These are phyloP conservation scores for Diprion similis DNA, from an alignment of 1,140 invertebrate species.

Conservation along the genomic window DNA sequence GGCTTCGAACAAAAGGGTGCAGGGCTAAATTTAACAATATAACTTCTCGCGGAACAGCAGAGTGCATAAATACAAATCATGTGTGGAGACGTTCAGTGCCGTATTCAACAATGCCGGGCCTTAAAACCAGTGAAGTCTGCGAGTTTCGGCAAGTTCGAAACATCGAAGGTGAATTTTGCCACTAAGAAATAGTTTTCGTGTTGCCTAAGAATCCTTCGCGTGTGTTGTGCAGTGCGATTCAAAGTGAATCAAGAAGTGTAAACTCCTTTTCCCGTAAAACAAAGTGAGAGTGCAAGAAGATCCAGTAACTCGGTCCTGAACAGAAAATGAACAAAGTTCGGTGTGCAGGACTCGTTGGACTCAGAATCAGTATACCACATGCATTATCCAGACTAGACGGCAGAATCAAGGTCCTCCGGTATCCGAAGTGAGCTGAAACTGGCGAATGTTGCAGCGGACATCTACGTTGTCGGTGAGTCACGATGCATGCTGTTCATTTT, in stretches of 20 bases:
- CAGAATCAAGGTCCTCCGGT: not conserved
- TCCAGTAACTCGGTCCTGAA: not conserved
- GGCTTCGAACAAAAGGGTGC: not conserved
- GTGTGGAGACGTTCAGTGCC: not conserved
- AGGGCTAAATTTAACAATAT: not conserved
- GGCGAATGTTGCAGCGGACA: not conserved
- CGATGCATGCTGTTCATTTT: not conserved
- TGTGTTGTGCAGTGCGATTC: no score
- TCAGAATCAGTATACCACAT: not conserved
- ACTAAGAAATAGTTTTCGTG: no score
- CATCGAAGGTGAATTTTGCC: no score
- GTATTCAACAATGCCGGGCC: not conserved
- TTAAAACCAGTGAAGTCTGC: no score
- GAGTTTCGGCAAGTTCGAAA: no score
- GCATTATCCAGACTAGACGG: not conserved
- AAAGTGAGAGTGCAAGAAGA: no score
- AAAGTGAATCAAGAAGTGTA: no score
- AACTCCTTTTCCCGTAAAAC: no score
- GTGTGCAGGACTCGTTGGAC: not conserved
- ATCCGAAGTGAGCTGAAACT: not conserved
- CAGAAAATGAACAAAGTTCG: not conserved
- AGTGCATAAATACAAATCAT: conserved; percentile 6
- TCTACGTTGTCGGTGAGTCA: not conserved
- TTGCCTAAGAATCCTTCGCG: no score
- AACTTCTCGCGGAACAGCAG: not conserved